A percentile compares a stretch with the other conserved stretches of the same genome.
Evolutionary conservation across 2,797 vertebrate species (phyloP).

Genomic region (Sparus aurata): DNA sequence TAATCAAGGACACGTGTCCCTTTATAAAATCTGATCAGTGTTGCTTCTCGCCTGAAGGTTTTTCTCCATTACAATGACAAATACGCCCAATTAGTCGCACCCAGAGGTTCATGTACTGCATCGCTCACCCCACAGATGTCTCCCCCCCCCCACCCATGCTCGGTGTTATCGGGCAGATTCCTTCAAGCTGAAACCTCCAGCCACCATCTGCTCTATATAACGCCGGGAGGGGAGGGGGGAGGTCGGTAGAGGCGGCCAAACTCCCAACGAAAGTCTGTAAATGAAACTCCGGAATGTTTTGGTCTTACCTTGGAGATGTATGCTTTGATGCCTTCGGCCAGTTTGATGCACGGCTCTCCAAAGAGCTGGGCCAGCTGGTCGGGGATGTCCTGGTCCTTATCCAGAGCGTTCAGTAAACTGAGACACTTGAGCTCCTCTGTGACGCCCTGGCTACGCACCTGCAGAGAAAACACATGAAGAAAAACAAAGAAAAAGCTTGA

Average conservation of each 20-base stretch:
- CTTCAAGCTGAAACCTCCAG: slow-evolving; percentile 19
- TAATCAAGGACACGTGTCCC: slow-evolving; percentile 11
- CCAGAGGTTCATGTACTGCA: slow-evolving; percentile 28
- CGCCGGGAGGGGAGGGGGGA: not conserved
- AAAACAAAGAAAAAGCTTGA: too few relatives aligned
- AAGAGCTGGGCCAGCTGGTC: slow-evolving; percentile 86
- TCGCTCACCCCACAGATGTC: slow-evolving; percentile 56
- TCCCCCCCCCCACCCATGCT: slow-evolving; percentile 11
- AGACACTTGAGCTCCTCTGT: slow-evolving; percentile 90
- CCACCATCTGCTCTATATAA: slow-evolving; percentile 46
- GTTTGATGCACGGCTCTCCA: slow-evolving; percentile 89
- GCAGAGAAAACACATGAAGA: slow-evolving; percentile 20
- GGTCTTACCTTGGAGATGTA: slow-evolving; percentile 88
- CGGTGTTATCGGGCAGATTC: slow-evolving; percentile 35
- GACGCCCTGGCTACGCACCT: slow-evolving; percentile 88
- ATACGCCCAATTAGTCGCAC: slow-evolving; percentile 38
- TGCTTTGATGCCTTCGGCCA: slow-evolving; percentile 90
- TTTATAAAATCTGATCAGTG: not conserved
- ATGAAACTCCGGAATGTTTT: too few relatives aligned
- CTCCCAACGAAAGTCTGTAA: too few relatives aligned
- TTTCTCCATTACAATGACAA: slow-evolving; percentile 45
- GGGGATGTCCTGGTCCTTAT: slow-evolving; percentile 85
- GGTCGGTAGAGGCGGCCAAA: not conserved
- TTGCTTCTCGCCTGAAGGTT: slow-evolving; percentile 2
- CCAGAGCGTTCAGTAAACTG: slow-evolving; percentile 86